phyloP scores from a whole-genome alignment of 2,888 invertebrate species.

The Lepidochitona cinerea region DNA sequence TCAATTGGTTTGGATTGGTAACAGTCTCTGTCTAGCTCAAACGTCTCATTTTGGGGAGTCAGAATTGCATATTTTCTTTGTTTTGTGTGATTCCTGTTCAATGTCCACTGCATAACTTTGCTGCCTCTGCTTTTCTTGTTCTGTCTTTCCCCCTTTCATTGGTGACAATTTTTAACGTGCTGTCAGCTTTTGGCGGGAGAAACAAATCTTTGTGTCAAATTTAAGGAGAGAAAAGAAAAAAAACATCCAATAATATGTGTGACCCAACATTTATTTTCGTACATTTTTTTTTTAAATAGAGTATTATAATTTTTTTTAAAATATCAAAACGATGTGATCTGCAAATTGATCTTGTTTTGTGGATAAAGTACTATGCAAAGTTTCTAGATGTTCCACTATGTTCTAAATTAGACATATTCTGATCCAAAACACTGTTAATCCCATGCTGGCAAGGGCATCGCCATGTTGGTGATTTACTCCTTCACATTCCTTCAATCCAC shows the following conservation, averaged over 20 bases:
- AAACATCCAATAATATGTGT: background rate
- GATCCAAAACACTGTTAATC: background rate
- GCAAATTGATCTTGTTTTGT: background rate
- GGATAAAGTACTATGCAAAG: conserved; percentile 8
- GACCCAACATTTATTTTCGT: background rate
- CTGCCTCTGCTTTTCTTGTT: background rate
- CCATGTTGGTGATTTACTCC: no score
- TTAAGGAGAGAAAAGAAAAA: background rate
- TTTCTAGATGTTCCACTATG: background rate
- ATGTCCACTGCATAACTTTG: background rate
- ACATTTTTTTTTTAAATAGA: conserved; percentile 4
- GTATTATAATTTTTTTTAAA: conserved; percentile 6
- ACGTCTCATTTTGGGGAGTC: conserved; percentile 8
- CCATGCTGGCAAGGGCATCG: background rate
- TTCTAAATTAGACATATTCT: background rate
- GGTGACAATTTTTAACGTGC: background rate
- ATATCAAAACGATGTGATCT: conserved; percentile 6
- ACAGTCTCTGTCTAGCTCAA: conserved; percentile 13
- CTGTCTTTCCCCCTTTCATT: background rate
- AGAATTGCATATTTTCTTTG: conserved; percentile 4
- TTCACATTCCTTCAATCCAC: no score
- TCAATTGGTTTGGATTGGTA: conserved; percentile 41
- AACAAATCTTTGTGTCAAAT: no score
- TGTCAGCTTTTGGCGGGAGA: background rate
- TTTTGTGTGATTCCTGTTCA: conserved; percentile 1